These are phyloP conservation scores for Onychomys arenicola DNA, from an alignment of 2,797 vertebrate species.

Conservation along the genomic window DNA sequence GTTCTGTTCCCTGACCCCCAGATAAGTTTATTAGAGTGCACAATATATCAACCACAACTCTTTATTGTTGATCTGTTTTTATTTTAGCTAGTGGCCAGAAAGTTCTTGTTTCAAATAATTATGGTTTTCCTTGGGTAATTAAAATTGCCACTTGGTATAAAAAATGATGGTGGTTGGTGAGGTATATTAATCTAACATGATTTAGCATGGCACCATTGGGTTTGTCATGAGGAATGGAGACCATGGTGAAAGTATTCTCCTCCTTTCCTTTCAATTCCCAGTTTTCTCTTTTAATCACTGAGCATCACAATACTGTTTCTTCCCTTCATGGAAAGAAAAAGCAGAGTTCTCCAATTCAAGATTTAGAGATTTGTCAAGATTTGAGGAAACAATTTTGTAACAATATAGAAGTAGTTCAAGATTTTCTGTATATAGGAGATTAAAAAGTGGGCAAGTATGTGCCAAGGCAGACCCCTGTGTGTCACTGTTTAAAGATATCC, in stretches of 20 bases:
- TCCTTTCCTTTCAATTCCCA: neutral
- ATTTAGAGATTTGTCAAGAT: slow-evolving; percentile 9
- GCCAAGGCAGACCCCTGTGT: neutral
- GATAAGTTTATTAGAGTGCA: too few relatives aligned
- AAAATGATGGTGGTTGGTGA: neutral
- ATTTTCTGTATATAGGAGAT: slow-evolving; percentile 20
- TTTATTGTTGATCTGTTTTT: neutral
- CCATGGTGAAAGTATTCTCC: neutral
- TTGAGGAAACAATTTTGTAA: slow-evolving; percentile 43
- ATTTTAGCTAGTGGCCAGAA: neutral
- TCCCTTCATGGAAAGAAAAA: neutral
- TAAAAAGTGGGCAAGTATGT: neutral
- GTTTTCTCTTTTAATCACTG: slow-evolving; percentile 9
- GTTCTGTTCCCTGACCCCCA: too few relatives aligned
- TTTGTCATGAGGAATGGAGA: neutral
- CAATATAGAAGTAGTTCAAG: neutral
- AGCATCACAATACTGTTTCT: slow-evolving; percentile 15
- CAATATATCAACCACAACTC: neutral
- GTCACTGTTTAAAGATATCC: slow-evolving; percentile 8
- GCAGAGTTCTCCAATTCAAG: neutral
- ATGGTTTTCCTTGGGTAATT: slow-evolving; percentile 3
- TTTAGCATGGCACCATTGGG: neutral
- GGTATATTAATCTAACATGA: neutral
- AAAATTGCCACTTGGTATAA: slow-evolving; percentile 22
- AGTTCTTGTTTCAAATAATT: slow-evolving; percentile 40